A percentile compares a stretch with the other conserved stretches of the same genome.
Conservation (phyloP, 2,113 vertebrate genomes). For the Daphoenositta chrysoptera region DNA sequence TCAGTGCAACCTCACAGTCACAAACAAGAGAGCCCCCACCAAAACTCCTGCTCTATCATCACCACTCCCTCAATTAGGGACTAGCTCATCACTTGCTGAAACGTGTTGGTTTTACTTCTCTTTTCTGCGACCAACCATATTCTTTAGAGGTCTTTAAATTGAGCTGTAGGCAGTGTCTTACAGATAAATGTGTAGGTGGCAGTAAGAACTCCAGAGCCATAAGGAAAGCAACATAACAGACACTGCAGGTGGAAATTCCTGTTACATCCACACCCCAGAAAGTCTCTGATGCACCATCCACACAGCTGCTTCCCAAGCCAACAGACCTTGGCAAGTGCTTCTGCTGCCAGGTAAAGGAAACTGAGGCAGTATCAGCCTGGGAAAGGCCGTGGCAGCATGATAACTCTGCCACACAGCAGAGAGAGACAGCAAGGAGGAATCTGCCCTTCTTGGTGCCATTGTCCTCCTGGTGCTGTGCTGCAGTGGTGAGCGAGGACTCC, state of each 20-base stretch:
- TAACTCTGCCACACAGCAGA: neutral
- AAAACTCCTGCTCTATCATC: neutral
- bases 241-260: neutral
- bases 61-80: neutral
- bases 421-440: neutral
- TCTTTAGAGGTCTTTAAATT: neutral
- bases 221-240: neutral
- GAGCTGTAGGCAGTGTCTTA: neutral
- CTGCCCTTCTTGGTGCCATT: neutral
- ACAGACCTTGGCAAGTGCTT: neutral
- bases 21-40: neutral
- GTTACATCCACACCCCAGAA: neutral
- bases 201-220: neutral
- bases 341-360: neutral
- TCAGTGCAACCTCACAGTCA: neutral
- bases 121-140: neutral
- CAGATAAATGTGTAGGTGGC: neutral
- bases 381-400: neutral
- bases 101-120: fast-evolving
- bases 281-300: neutral
- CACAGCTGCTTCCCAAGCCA: neutral
- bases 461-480: neutral
- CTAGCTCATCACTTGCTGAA: neutral
- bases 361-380: neutral
- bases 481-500: neutral